Evolutionary conservation across 1,140 invertebrate species (phyloP), one percentile per base, ranked within the genome.

Genomic region (Drosophila prosaltans): DNA sequence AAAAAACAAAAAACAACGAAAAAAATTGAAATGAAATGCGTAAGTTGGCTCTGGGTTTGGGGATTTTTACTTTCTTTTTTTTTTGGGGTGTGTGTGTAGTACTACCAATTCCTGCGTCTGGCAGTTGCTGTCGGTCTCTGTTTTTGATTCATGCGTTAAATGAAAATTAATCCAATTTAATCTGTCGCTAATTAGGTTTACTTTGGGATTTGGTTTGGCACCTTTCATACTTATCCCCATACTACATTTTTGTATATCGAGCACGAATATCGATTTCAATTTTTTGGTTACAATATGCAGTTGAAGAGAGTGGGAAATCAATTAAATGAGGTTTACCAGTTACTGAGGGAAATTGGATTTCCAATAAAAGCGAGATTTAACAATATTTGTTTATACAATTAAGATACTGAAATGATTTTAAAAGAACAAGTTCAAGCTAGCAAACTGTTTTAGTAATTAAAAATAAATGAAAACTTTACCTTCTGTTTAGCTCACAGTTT

Each of bases 111-210:
- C 62, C 69, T 83, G 83, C 71, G 66, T 62, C 65, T 85, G 78
- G 65, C 81, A 74, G 69, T 54, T 72, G 62, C 84, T 81, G 72
- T 76, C 76, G 69, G 80, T 71, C 84, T 40, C 58, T 81, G 84
- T 62, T 71, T 89, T 89, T 88, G 84, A 89, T 89, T 88, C 84
- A 88, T 89, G 84, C 71, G 80, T 90, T 89, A 89, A 90, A 89
- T 89, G 84, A 84, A 89, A 89, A 90, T 89, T 90, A 89, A 89
- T 89, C 84, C 85, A 81, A 89, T 89, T 89, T 89, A 89, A 89
- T 89, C 84, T 89, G 81, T 89, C 84, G 84, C 84, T 89, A 89
- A 89, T 89, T 89, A 90, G 85, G 85, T 89, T 89, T 89, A 90
- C 85, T 90, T 80, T 90, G 81, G 84, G 81, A 79, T 79, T 90